Base-by-base conservation (phyloP, 2,888 invertebrate species). In the Cheilosia vernalis region DNA sequence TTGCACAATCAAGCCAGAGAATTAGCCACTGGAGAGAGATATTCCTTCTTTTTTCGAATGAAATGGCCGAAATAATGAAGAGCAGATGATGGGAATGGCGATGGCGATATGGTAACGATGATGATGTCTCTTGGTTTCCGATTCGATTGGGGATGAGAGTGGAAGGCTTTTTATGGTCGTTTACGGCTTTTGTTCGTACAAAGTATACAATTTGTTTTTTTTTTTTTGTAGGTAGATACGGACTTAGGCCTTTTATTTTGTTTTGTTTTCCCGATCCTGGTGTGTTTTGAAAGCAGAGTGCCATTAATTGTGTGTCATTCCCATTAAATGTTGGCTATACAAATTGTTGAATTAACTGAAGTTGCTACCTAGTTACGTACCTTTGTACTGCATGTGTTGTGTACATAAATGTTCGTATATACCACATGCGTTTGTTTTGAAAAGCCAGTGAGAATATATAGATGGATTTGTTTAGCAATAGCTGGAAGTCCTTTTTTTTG, bases 21-120 rank as follows among this genome's bases (percentile, higher is more conserved):
- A 78, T 70, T 78, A 78, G 69, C 69, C 78, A 78, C 69, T 56
- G 69, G 78, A 78, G 78, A 70, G 78, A 63, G 19, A 70, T 70
- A 44, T 33, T 58, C 49, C 53, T 42, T 19, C 24, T 37, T 47
- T 56, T 70, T 69, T 60, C 58, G 58, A 49, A 74, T 74, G 74
- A 66, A 74, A 74, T 74, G 74, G 56, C 21, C 49, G 49, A 74
- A 40, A 74, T 74, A 74, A 74, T 74, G 74, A 74, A 24, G 56
- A 58, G 49, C 64, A 49, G 58, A 58, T 19, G 55, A 53, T 73
- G 61, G 56, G 47, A 56, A 74, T 74, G 64, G 30, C 30, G 30
- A 9, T 30, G 58, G 37, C 13, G 55, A 55, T 21, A 21, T 73
- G 63, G 58, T 56, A 56, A 74, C 56, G 58, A 55, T 73, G 73